Percentiles rank a stretch among this genome's conserved stretches.
phyloP scores from a whole-genome alignment of 2,888 invertebrate genomes.

The Fragum fragum region DNA sequence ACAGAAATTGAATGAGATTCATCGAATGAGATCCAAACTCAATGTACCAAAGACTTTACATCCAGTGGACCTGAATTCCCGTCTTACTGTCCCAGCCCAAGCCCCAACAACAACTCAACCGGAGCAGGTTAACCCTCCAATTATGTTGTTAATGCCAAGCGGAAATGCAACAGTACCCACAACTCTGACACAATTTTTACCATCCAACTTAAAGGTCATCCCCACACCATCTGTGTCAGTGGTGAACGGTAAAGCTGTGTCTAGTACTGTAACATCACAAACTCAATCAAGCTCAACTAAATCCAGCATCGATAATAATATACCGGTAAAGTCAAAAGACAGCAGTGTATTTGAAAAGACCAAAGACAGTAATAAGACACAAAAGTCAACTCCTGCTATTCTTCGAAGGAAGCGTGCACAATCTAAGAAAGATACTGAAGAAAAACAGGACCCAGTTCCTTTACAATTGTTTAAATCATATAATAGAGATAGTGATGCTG shows the following conservation, averaged over 20 bases:
- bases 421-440: background rate
- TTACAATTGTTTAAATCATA: slow-evolving; percentile 44
- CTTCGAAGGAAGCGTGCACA: slow-evolving; percentile 11
- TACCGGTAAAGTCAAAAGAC: background rate
- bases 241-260: background rate
- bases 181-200: background rate
- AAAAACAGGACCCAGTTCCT: slow-evolving; percentile 32
- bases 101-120: background rate
- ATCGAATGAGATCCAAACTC: slow-evolving; percentile 21
- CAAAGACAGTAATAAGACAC: background rate
- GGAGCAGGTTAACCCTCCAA: slow-evolving; percentile 13
- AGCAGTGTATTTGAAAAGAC: background rate
- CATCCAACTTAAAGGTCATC: background rate
- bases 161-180: background rate
- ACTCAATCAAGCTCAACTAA: background rate
- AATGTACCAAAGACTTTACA: slow-evolving; percentile 25
- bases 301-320: background rate
- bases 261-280: background rate
- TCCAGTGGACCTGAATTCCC: background rate
- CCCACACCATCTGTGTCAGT: background rate
- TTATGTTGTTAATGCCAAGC: slow-evolving; percentile 36
- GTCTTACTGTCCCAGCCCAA: background rate
- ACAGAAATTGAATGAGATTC: slow-evolving; percentile 32
- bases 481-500: background rate
- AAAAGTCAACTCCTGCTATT: slow-evolving; percentile 9